These are phyloP conservation scores for Muscicapa comitata DNA, from an alignment of 2,797 vertebrate species.

Conservation along the genomic window DNA sequence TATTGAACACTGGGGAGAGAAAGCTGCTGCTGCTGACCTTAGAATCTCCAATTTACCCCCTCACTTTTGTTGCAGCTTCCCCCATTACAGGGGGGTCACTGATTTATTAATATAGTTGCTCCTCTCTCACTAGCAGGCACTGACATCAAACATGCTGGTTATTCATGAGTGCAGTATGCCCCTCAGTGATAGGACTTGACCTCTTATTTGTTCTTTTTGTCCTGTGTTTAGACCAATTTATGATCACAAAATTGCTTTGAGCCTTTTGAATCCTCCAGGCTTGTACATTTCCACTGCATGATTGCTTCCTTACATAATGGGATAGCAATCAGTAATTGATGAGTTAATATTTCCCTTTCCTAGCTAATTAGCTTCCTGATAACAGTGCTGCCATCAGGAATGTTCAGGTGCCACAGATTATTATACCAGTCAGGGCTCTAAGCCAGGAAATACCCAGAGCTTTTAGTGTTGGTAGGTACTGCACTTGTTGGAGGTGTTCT, in stretches of 20 bases:
- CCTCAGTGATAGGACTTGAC: neutral
- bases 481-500: neutral
- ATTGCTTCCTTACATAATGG: constrained; percentile 5
- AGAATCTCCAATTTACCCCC: neutral
- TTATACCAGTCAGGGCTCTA: neutral
- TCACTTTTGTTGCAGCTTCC: neutral
- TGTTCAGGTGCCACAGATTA: neutral
- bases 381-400: neutral
- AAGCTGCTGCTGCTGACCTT: neutral
- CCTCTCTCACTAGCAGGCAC: neutral
- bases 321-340: constrained; percentile 18
- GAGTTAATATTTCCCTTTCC: constrained; percentile 7
- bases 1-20: neutral
- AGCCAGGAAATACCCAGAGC: neutral
- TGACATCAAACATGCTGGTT: neutral
- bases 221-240: neutral
- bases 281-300: neutral
- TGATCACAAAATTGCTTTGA: constrained; percentile 3
- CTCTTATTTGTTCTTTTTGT: constrained; percentile 35
- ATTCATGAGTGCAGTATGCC: neutral
- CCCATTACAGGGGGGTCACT: neutral
- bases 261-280: neutral
- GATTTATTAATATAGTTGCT: neutral
- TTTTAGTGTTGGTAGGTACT: neutral
- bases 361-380: constrained; percentile 35